Percentiles rank a stretch among this genome's conserved stretches.
phyloP scores from a whole-genome alignment of 92 coral and sea anemone genomes.

The Palythoa grandis region DNA sequence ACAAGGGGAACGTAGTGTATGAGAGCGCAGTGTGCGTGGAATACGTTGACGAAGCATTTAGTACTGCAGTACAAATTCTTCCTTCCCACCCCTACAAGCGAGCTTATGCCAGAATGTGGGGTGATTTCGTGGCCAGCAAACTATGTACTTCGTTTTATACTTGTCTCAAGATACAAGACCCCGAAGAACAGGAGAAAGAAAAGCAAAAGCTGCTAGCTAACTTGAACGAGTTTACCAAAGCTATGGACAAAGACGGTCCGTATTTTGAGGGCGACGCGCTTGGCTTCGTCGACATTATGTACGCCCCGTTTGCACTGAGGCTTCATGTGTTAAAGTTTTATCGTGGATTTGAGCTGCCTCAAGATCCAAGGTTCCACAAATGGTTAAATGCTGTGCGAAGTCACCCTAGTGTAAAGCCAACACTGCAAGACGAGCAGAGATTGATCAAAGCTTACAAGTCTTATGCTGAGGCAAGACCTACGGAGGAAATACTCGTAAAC shows the following conservation, averaged over 20 bases:
- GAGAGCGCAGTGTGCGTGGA: conserved; percentile 80
- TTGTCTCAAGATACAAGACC: conserved; percentile 57
- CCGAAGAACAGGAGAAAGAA: conserved; percentile 61
- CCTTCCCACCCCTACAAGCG: conserved; percentile 73
- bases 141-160: conserved; percentile 63
- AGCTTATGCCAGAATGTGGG: conserved; percentile 86
- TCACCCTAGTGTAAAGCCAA: conserved; percentile 61
- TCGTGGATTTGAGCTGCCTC: conserved; percentile 70
- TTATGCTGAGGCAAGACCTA: not conserved
- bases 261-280: conserved; percentile 68
- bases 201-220: conserved; percentile 59
- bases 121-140: conserved; percentile 75
- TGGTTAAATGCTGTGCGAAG: conserved; percentile 67
- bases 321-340: conserved; percentile 63
- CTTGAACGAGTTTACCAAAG: conserved; percentile 60
- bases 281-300: conserved; percentile 81
- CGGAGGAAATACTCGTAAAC: not conserved
- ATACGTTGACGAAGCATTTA: conserved; percentile 74
- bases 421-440: conserved; percentile 51
- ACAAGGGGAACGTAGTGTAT: conserved; percentile 63
- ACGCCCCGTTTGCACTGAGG: conserved; percentile 72
- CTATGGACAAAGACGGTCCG: conserved; percentile 70
- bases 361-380: conserved; percentile 66
- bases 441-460: conserved; percentile 1
- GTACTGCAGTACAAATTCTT: conserved; percentile 51